Evolutionary conservation across 2,113 vertebrate genomes (phyloP).

Genomic region (Pelecanus crispus): DNA sequence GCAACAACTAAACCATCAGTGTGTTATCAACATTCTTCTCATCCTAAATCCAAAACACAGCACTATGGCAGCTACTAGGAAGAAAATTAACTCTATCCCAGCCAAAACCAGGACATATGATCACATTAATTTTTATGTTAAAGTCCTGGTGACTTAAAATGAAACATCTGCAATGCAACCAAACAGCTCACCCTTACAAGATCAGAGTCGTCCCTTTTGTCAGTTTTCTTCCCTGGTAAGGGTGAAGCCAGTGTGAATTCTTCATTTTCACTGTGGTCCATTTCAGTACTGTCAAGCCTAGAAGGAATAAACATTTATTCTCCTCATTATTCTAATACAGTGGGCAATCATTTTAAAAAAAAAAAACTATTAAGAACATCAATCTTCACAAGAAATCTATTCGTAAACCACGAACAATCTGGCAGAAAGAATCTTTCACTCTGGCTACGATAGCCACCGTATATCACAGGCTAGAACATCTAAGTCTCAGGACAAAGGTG

Average conservation of each 20-base stretch:
- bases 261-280: slow-evolving; percentile 98
- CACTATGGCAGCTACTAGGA: too few relatives aligned
- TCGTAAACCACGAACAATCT: not conserved
- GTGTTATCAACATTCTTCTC: too few relatives aligned
- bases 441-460: not conserved
- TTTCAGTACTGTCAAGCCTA: slow-evolving; percentile 88
- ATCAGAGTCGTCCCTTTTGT: slow-evolving; percentile 82
- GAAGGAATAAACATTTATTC: slow-evolving; percentile 24
- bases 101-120: too few relatives aligned
- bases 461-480: not conserved
- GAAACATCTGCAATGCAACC: not conserved
- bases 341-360: not conserved
- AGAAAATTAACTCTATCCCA: too few relatives aligned
- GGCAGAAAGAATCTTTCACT: not conserved
- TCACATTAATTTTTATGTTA: not conserved
- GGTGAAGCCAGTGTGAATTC: slow-evolving; percentile 84
- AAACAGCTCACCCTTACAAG: slow-evolving; percentile 78
- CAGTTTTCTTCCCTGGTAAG: slow-evolving; percentile 79
- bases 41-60: too few relatives aligned
- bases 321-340: not conserved
- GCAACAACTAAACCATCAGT: too few relatives aligned
- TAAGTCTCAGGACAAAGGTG: not conserved
- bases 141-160: not conserved
- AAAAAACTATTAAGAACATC: not conserved
- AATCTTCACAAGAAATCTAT: not conserved